Percentiles rank a stretch among this genome's conserved stretches.
Evolutionary conservation across 2,113 vertebrate genomes (phyloP).

Genomic region (Leptobrachium leishanense): DNA sequence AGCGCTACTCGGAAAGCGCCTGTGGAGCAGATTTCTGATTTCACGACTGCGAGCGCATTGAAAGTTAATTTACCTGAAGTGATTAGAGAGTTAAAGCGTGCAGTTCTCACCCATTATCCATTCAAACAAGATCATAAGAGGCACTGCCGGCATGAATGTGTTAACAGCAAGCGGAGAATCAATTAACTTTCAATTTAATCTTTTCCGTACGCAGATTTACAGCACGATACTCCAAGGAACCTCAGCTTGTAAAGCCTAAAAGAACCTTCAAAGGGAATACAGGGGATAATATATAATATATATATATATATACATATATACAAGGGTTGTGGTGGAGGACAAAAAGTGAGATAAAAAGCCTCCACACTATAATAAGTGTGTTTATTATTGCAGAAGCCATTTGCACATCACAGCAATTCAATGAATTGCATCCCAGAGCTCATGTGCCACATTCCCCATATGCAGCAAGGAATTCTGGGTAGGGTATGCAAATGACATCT

Average conservation of each 20-base stretch:
- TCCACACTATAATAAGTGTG: too few relatives aligned
- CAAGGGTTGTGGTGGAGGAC: too few relatives aligned
- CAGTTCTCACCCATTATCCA: slow-evolving; percentile 38
- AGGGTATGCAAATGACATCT: too few relatives aligned
- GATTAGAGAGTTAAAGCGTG: slow-evolving; percentile 53
- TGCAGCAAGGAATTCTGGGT: too few relatives aligned
- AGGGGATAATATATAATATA: slow-evolving; percentile 13
- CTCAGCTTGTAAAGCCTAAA: slow-evolving; percentile 39
- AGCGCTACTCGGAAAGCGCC: slow-evolving; percentile 49
- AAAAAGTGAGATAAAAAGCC: too few relatives aligned
- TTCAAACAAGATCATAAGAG: slow-evolving; percentile 42
- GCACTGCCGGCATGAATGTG: slow-evolving; percentile 46
- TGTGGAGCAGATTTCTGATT: slow-evolving; percentile 59
- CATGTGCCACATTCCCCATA: too few relatives aligned
- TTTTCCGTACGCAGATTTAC: slow-evolving; percentile 36
- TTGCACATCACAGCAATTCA: too few relatives aligned
- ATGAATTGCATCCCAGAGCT: too few relatives aligned
- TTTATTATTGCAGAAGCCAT: too few relatives aligned
- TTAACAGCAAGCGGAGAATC: slow-evolving; percentile 53
- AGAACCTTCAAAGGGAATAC: slow-evolving; percentile 3
- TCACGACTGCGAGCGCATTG: slow-evolving; percentile 57
- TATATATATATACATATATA: too few relatives aligned
- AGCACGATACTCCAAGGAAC: neutral
- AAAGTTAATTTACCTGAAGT: slow-evolving; percentile 58
- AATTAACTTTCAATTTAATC: slow-evolving; percentile 53